Evolutionary conservation across 2,888 invertebrate genomes (phyloP), one percentile per base, ranked within the genome.

Genomic region (Mechanitis messenoides): DNA sequence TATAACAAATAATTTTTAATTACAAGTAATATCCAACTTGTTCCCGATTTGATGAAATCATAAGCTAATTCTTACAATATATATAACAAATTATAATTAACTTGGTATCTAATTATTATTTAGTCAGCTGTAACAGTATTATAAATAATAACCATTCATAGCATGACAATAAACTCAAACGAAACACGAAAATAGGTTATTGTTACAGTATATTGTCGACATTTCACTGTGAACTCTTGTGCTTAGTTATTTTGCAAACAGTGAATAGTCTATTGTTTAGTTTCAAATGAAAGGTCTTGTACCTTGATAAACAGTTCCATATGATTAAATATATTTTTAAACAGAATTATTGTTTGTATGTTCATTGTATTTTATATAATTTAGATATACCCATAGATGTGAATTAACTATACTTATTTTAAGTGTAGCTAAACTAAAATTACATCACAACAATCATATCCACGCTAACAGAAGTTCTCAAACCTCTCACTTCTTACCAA

Each of bases 241-340:
- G 59, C 62, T 63, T 63, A 79, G 78, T 74, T 74, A 81, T 80
- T 83, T 82, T 80, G 80, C 79, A 80, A 83, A 84, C 80, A 76
- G 57, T 65, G 81, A 86, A 87, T 82, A 76, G 77, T 69, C 80
- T 74, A 87, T 87, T 87, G 86, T 87, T 85, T 81, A 74, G 76
- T 75, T 73, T 74, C 74, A 79, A 79, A 83, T 81, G 82, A 81
- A 84, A 83, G 83, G 79, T 80, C 77, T 80, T 78, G 74, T 75
- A 74, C 76, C 76, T 75, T 77, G 78, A 82, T 83, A 81, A 80
- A 83, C 81, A 78, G 80, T 79, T 80, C 61, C 79, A 75, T 75
- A 72, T 78, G 75, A 77, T 7, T 42, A 9, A 9, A 7, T 9
- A 42, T 42, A 3, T 42, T 35, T 42, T 3, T 42, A 9, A 7